Percentiles rank a stretch among this genome's conserved stretches.
phyloP scores from a whole-genome alignment of 2,113 vertebrate genomes.

The Ictalurus furcatus region DNA sequence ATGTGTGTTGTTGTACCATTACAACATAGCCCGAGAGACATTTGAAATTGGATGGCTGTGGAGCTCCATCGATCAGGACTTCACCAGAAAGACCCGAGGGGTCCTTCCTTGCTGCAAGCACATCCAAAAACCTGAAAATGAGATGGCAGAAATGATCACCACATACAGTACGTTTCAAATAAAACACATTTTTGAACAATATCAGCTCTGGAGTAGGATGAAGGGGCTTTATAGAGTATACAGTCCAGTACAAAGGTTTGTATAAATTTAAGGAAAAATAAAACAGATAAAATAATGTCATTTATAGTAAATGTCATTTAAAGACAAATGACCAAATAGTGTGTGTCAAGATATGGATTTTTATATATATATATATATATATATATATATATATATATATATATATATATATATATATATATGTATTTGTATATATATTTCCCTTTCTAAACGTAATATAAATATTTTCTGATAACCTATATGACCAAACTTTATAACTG shows the following conservation, averaged over 20 bases:
- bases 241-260: background rate
- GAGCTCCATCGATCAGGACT: constrained; percentile 81
- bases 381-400: too few relatives aligned
- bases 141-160: background rate
- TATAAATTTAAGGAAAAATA: background rate
- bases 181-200: background rate
- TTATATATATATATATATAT: too few relatives aligned
- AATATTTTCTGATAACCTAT: background rate
- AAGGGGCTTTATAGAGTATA: background rate
- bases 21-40: constrained; percentile 93
- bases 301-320: background rate
- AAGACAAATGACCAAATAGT: background rate
- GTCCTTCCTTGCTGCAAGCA: constrained; percentile 81
- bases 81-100: constrained; percentile 72
- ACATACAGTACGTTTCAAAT: background rate
- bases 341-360: background rate
- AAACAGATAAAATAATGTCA: background rate
- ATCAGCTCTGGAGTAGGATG: background rate
- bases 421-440: too few relatives aligned
- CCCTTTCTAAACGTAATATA: too few relatives aligned
- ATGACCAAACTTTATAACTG: background rate
- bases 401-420: too few relatives aligned
- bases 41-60: constrained; percentile 89
- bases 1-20: constrained; percentile 72
- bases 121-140: constrained; percentile 76